phyloP scores from a whole-genome alignment of 2,888 invertebrate species.

The Furcula furcula region DNA sequence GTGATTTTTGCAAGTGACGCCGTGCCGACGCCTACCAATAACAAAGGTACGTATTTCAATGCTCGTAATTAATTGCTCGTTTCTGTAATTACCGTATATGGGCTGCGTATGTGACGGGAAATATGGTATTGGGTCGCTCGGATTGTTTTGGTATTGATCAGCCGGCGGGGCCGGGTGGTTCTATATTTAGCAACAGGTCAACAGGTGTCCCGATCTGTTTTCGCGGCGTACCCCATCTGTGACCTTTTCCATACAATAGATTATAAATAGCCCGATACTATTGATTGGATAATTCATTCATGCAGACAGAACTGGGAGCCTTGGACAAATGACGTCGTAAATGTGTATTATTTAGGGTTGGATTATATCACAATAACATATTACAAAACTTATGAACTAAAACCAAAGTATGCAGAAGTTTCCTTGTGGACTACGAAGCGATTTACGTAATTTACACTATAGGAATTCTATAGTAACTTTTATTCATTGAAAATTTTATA shows the following conservation, averaged over 20 bases:
- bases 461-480: no score
- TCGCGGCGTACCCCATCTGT: constrained; percentile 47
- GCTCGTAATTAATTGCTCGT: constrained; percentile 4
- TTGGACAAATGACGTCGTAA: no score
- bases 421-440: no score
- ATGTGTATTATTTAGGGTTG: no score
- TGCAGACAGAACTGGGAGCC: no score
- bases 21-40: constrained; percentile 65
- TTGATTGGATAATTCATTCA: constrained; percentile 6
- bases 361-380: no score
- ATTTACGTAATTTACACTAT: no score
- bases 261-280: constrained; percentile 24
- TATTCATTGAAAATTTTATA: no score
- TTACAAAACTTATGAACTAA: no score
- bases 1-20: constrained; percentile 57
- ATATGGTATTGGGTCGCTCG: constrained; percentile 12
- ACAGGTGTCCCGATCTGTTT: constrained; percentile 41
- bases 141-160: constrained; percentile 63
- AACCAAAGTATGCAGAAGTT: no score
- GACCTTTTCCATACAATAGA: constrained; percentile 42
- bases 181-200: constrained; percentile 79
- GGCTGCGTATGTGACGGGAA: constrained; percentile 2
- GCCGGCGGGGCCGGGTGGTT: constrained; percentile 45
- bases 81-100: constrained; percentile 6
- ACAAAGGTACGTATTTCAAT: constrained; percentile 55